These are phyloP conservation scores for Chroicocephalus ridibundus DNA, from an alignment of 2,113 vertebrate genomes.

Conservation along the genomic window DNA sequence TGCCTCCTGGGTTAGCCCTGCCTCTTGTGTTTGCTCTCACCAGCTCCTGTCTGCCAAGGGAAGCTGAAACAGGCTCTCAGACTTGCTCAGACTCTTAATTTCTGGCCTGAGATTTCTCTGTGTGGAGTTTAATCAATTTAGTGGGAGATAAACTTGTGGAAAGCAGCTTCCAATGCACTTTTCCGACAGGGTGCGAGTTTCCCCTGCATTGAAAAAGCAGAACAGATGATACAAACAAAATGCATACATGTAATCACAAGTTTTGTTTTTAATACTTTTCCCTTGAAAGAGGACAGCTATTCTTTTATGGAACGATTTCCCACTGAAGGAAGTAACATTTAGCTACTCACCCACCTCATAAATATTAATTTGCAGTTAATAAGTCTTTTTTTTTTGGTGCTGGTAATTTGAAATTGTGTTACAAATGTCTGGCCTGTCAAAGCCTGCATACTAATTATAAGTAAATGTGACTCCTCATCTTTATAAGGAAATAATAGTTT, in stretches of 20 bases:
- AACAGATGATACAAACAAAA: not conserved
- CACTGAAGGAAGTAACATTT: slow-evolving; percentile 18
- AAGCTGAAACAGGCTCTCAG: not conserved
- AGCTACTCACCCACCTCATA: slow-evolving; percentile 47
- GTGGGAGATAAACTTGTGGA: not conserved
- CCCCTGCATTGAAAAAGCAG: not conserved
- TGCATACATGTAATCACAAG: not conserved
- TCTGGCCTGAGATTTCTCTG: not conserved
- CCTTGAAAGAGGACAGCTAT: not conserved
- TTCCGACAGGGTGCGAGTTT: fast-evolving
- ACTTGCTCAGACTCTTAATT: not conserved
- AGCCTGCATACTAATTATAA: slow-evolving; percentile 67
- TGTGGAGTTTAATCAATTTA: not conserved
- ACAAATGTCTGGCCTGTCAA: slow-evolving; percentile 63
- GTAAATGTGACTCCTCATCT: slow-evolving; percentile 57
- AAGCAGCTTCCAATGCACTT: not conserved
- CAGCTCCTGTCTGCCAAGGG: not conserved
- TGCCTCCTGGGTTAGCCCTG: not conserved
- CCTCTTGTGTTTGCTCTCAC: not conserved
- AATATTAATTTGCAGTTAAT: slow-evolving; percentile 74
- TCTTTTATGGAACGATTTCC: not conserved
- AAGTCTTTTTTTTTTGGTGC: slow-evolving; percentile 14
- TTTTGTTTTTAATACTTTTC: not conserved
- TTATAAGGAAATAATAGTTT: slow-evolving; percentile 69
- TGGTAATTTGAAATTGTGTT: slow-evolving; percentile 63